Conservation (phyloP, 2,888 invertebrate species). For the Papilio gigon region DNA sequence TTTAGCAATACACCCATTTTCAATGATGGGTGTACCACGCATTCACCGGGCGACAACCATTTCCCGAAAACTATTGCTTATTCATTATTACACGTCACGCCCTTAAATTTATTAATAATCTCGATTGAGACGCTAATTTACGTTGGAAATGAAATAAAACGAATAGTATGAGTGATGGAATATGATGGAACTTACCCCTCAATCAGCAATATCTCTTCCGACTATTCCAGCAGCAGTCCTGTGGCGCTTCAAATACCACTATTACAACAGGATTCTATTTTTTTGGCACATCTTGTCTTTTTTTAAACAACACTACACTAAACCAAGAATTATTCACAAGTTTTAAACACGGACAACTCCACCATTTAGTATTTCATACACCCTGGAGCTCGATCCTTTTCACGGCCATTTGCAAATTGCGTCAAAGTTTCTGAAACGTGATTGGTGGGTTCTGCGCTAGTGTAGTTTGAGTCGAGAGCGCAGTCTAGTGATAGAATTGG, state of each 20-base stretch:
- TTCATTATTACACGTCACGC: slow-evolving; percentile 44
- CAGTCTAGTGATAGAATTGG: slow-evolving; percentile 57
- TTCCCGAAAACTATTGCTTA: slow-evolving; percentile 34
- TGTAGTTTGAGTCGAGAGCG: slow-evolving; percentile 59
- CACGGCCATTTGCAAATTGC: slow-evolving; percentile 84
- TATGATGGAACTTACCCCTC: slow-evolving; percentile 77
- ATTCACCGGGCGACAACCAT: slow-evolving; percentile 50
- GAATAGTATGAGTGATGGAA: slow-evolving; percentile 52
- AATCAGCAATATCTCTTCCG: slow-evolving; percentile 77
- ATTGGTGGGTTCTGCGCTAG: slow-evolving; percentile 77
- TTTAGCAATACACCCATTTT: slow-evolving; percentile 29
- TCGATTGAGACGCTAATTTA: slow-evolving; percentile 38
- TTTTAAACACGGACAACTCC: slow-evolving; percentile 74
- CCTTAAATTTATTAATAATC: slow-evolving; percentile 37
- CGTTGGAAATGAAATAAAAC: slow-evolving; percentile 47
- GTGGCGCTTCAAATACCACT: slow-evolving; percentile 75
- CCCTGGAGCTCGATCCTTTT: slow-evolving; percentile 79
- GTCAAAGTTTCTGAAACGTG: slow-evolving; percentile 77
- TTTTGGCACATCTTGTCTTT: slow-evolving; percentile 81
- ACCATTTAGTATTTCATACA: slow-evolving; percentile 79
- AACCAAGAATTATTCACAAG: slow-evolving; percentile 69
- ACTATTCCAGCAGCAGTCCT: slow-evolving; percentile 75
- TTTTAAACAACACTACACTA: slow-evolving; percentile 74
- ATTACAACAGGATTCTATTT: slow-evolving; percentile 80
- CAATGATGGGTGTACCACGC: slow-evolving; percentile 47